Percentiles rank a stretch among this genome's conserved stretches.
These are phyloP conservation scores for Chymomyza fuscimana DNA, from an alignment of 2,888 invertebrate genomes.

Conservation along the genomic window DNA sequence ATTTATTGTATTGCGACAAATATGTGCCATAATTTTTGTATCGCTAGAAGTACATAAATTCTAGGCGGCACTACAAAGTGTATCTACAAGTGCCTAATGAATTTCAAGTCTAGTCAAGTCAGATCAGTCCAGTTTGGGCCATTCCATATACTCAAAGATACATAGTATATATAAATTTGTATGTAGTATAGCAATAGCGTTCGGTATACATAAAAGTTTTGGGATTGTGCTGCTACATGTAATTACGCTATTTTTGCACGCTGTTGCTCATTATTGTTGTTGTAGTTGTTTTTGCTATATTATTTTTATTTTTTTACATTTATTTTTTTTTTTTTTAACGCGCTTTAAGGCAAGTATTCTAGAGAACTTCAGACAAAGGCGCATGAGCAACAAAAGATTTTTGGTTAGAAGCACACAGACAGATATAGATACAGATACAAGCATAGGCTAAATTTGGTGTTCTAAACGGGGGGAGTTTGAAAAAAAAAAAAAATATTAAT, in stretches of 20 bases:
- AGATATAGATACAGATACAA: too few relatives aligned
- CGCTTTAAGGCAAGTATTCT: background rate
- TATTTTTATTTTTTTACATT: background rate
- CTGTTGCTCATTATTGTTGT: constrained; percentile 1
- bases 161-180: background rate
- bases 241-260: constrained; percentile 12
- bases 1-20: too few relatives aligned
- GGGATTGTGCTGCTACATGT: background rate
- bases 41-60: too few relatives aligned
- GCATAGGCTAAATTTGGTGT: background rate
- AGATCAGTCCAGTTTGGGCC: background rate
- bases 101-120: background rate
- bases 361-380: background rate
- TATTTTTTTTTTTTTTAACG: background rate
- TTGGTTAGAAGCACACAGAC: background rate
- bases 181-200: background rate
- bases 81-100: too few relatives aligned
- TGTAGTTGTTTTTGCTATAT: background rate
- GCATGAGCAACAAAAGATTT: background rate
- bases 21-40: too few relatives aligned
- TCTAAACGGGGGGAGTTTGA: background rate
- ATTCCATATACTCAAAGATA: background rate
- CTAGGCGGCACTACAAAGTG: too few relatives aligned
- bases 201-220: background rate
- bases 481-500: background rate